Evolutionary conservation across 2,888 invertebrate genomes (phyloP).

Genomic region (Alsophila aescularia): DNA sequence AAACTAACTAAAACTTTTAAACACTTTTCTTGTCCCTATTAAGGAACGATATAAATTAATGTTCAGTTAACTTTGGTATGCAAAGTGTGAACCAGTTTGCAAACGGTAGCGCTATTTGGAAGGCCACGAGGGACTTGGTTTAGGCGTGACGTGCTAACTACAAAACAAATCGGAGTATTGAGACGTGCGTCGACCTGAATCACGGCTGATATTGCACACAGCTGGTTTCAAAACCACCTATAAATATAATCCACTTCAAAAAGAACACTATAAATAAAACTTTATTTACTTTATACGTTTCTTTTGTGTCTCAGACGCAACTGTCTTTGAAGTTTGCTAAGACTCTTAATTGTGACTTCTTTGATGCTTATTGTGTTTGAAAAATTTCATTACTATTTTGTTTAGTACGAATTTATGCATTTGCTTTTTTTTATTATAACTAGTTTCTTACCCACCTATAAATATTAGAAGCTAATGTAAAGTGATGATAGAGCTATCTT

Average conservation of each 20-base stretch:
- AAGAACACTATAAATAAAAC: slow-evolving; percentile 44
- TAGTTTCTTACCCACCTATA: too few relatives aligned
- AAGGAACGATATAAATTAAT: too few relatives aligned
- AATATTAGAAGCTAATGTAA: not conserved
- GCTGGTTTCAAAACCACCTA: slow-evolving; percentile 32
- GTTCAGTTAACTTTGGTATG: slow-evolving; percentile 9
- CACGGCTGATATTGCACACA: slow-evolving; percentile 25
- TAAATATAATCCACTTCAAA: slow-evolving; percentile 57
- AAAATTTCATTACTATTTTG: too few relatives aligned
- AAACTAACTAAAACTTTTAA: too few relatives aligned
- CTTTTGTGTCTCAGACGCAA: slow-evolving; percentile 27
- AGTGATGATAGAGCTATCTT: not conserved
- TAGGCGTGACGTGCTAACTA: slow-evolving; percentile 43
- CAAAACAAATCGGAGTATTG: slow-evolving; percentile 37
- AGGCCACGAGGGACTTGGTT: slow-evolving; percentile 39
- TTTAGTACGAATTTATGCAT: too few relatives aligned
- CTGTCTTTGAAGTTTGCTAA: slow-evolving; percentile 19
- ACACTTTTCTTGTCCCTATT: too few relatives aligned
- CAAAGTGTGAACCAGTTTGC: slow-evolving; percentile 46
- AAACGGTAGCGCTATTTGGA: slow-evolving; percentile 40
- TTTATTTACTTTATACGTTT: slow-evolving; percentile 38
- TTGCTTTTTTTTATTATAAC: too few relatives aligned
- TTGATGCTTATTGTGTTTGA: too few relatives aligned
- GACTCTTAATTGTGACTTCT: not conserved
- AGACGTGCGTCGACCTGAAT: slow-evolving; percentile 10